phyloP scores from a whole-genome alignment of 2,797 vertebrate species.

The Alfaro cultratus region DNA sequence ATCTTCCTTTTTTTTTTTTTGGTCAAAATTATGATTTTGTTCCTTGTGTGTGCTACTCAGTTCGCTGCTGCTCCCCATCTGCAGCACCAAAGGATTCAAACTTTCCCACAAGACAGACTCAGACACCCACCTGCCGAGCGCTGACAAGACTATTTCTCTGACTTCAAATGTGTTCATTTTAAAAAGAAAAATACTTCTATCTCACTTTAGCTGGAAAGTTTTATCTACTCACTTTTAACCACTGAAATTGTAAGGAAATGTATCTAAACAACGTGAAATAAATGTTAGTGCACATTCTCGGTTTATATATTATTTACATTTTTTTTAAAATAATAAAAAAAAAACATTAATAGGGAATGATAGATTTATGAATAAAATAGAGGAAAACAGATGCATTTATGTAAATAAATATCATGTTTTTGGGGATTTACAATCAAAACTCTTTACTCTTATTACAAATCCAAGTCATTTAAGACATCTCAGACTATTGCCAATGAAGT shows the following conservation, averaged over 20 bases:
- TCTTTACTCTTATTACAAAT: background rate
- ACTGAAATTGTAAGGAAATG: background rate
- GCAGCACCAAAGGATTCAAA: background rate
- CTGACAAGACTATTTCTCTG: background rate
- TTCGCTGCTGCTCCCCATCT: conserved; percentile 1
- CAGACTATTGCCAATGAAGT: background rate
- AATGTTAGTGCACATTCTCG: background rate
- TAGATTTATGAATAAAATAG: background rate
- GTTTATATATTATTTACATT: background rate
- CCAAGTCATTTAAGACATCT: background rate
- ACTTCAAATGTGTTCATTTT: background rate
- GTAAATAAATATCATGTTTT: background rate
- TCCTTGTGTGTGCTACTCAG: background rate
- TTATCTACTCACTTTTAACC: too few species aligned
- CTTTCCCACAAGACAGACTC: background rate
- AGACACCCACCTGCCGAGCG: background rate
- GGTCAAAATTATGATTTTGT: too few species aligned
- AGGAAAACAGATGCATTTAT: background rate
- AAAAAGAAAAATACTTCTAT: background rate
- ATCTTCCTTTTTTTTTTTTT: background rate
- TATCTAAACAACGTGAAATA: background rate
- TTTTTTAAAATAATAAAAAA: background rate
- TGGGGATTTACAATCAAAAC: background rate
- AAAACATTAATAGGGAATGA: background rate
- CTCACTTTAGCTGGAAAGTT: background rate